Percentiles rank a stretch among this genome's conserved stretches.
These are phyloP conservation scores for Lutraria lutraria DNA, from an alignment of 2,888 invertebrate genomes.

Conservation along the genomic window DNA sequence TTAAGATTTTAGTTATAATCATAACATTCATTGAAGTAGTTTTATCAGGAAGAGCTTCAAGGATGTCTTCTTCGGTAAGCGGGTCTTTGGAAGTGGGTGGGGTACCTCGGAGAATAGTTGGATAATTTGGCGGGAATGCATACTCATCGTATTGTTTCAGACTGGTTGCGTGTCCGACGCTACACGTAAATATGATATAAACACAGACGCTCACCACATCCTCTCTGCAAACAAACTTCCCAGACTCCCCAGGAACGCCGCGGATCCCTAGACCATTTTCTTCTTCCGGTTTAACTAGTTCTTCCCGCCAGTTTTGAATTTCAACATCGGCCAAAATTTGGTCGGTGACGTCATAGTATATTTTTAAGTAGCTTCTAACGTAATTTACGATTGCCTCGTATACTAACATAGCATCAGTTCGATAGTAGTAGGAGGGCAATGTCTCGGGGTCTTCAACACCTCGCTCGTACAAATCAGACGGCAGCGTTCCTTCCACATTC, in stretches of 20 bases:
- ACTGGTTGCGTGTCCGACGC: constrained; percentile 70
- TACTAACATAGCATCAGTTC: constrained; percentile 85
- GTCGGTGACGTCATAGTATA: constrained; percentile 72
- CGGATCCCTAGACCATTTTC: constrained; percentile 82
- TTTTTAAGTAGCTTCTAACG: constrained; percentile 68
- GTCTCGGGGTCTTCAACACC: constrained; percentile 81
- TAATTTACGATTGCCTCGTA: constrained; percentile 84
- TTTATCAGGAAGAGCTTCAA: constrained; percentile 82
- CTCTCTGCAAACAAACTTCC: constrained; percentile 51
- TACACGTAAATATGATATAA: constrained; percentile 68
- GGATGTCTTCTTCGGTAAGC: constrained; percentile 77
- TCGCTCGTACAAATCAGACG: constrained; percentile 84
- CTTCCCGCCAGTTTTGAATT: constrained; percentile 83
- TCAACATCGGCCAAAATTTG: constrained; percentile 74
- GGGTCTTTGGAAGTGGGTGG: constrained; percentile 70
- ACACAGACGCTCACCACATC: constrained; percentile 57
- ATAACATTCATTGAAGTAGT: constrained; percentile 83
- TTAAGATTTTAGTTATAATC: constrained; percentile 85
- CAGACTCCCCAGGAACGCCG: constrained; percentile 71
- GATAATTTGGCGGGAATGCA: constrained; percentile 81
- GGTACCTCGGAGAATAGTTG: constrained; percentile 62
- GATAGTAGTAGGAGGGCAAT: constrained; percentile 85
- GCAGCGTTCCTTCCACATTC: constrained; percentile 82
- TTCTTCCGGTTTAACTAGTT: constrained; percentile 81
- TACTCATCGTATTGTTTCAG: constrained; percentile 82